Evolutionary conservation across 2,888 invertebrate species (phyloP).

Genomic region (Pyrochroa serraticornis): DNA sequence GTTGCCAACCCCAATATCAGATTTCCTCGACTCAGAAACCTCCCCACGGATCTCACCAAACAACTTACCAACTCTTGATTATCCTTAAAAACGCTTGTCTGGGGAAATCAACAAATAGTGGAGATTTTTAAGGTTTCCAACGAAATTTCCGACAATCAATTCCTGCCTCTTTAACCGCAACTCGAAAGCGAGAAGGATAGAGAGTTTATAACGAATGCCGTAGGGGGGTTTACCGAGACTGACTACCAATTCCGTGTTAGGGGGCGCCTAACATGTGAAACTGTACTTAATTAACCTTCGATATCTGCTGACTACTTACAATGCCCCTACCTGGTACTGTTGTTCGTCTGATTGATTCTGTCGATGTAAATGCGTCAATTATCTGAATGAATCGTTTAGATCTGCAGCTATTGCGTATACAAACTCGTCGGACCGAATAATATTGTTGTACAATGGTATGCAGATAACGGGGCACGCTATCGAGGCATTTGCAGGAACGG

Average conservation of each 20-base stretch:
- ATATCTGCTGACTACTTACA: slow-evolving; percentile 16
- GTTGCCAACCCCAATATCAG: slow-evolving; percentile 31
- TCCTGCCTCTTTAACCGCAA: too few species aligned
- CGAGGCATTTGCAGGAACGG: too few species aligned
- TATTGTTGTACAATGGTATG: too few species aligned
- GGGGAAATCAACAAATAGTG: slow-evolving; percentile 47
- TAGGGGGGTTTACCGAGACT: too few species aligned
- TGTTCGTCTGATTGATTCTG: slow-evolving; percentile 19
- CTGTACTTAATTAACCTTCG: slow-evolving; percentile 12
- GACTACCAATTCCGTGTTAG: too few species aligned
- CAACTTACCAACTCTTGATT: slow-evolving; percentile 49
- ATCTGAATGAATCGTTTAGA: slow-evolving; percentile 12
- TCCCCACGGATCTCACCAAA: slow-evolving; percentile 38
- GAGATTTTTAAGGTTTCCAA: slow-evolving; percentile 26
- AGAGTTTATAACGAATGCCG: too few species aligned
- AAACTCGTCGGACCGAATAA: too few species aligned
- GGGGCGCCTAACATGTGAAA: not conserved
- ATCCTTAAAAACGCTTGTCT: slow-evolving; percentile 47
- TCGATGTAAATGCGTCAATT: slow-evolving; percentile 23
- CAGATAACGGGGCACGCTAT: too few species aligned
- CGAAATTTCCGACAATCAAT: not conserved
- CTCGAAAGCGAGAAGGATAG: too few species aligned
- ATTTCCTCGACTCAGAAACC: slow-evolving; percentile 33
- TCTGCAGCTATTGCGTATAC: slow-evolving; percentile 1
- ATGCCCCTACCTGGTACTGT: not conserved